Conservation (phyloP, 2,113 vertebrate species). For the Nesoenas mayeri region DNA sequence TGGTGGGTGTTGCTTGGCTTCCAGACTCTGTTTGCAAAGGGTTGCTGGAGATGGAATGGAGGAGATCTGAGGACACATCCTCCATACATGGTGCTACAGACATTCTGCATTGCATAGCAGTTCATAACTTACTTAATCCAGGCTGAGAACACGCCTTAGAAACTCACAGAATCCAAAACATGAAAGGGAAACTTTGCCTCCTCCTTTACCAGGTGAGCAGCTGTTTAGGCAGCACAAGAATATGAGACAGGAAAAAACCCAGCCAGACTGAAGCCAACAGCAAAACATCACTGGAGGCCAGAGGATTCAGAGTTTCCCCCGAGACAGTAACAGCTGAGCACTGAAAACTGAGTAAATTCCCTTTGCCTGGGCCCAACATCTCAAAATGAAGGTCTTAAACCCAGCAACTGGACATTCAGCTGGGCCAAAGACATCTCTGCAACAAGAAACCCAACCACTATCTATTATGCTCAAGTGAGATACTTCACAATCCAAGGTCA, state of each 20-base stretch:
- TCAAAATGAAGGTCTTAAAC: background rate
- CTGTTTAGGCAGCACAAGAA: background rate
- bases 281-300: background rate
- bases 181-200: background rate
- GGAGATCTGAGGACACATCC: background rate
- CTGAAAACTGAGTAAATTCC: background rate
- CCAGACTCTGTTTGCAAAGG: background rate
- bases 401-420: background rate
- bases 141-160: slow-evolving; percentile 10
- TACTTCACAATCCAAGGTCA: background rate
- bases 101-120: background rate
- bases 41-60: background rate
- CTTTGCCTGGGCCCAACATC: background rate
- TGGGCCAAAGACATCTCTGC: background rate
- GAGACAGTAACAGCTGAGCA: background rate
- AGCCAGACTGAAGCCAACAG: background rate
- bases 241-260: background rate
- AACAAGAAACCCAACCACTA: background rate
- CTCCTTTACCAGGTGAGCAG: slow-evolving; percentile 1
- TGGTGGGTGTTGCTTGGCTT: background rate
- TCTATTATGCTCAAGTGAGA: background rate
- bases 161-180: background rate
- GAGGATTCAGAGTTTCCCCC: background rate
- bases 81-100: background rate
- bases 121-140: slow-evolving; percentile 41